Conservation (phyloP, 2,113 vertebrate species). For the Amblyornis subalaris region DNA sequence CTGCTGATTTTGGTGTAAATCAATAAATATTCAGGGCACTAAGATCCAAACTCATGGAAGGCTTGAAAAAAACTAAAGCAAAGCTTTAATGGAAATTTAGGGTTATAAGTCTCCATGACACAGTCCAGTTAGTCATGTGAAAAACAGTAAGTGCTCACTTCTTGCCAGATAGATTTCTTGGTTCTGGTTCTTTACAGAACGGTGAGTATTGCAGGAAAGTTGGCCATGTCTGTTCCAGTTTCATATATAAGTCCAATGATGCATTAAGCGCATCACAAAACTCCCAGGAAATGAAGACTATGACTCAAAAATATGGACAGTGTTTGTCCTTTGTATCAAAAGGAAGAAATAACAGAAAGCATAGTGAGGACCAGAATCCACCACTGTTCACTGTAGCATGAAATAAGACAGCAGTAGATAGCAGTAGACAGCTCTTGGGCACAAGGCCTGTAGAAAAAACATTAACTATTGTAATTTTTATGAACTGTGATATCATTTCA, state of each 20-base stretch:
- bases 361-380: background rate
- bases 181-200: background rate
- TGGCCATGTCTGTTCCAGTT: background rate
- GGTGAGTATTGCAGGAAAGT: background rate
- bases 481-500: background rate
- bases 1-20: background rate
- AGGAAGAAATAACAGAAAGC: background rate
- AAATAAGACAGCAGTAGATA: background rate
- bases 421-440: background rate
- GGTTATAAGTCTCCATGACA: background rate
- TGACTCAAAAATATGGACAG: background rate
- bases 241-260: background rate
- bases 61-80: background rate
- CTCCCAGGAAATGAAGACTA: background rate
- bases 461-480: background rate
- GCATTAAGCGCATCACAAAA: background rate
- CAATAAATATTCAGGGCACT: background rate
- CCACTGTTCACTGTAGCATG: background rate
- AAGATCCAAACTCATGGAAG: background rate
- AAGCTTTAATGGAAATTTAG: background rate
- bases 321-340: background rate
- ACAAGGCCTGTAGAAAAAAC: background rate
- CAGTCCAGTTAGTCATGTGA: background rate
- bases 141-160: background rate
- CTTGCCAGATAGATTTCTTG: background rate